Conservation (phyloP, 2,797 vertebrate species). For the Ctenopoma multispine region DNA sequence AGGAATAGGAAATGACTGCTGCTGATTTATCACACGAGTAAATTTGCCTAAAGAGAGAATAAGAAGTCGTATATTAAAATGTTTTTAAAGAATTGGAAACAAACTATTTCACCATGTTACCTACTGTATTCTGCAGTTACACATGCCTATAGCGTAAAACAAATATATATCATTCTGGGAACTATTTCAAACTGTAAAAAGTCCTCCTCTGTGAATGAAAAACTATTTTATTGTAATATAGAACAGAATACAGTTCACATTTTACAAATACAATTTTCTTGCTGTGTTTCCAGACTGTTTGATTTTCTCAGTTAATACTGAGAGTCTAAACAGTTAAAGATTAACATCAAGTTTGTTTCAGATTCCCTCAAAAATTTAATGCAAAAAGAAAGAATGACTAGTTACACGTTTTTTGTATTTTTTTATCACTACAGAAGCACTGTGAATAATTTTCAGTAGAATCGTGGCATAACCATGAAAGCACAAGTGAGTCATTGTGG, state of each 20-base stretch:
- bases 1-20: no score
- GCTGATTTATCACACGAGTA: background rate
- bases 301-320: background rate
- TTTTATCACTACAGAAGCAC: background rate
- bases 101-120: background rate
- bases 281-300: background rate
- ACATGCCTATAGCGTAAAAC: background rate
- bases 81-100: background rate
- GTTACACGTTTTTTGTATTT: background rate
- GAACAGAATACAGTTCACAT: no score
- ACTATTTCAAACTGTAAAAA: no score
- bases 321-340: constrained; percentile 8
- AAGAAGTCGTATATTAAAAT: background rate
- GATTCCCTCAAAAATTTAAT: background rate
- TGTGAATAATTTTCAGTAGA: background rate
- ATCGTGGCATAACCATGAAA: background rate
- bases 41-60: background rate
- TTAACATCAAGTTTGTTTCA: constrained; percentile 20
- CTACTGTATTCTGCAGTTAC: no score
- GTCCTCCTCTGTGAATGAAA: no score
- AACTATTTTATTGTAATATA: no score
- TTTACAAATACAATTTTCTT: no score
- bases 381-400: background rate
- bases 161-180: background rate
- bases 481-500: background rate